Evolutionary conservation across 64 coral and sea anemone species (phyloP), one percentile per base, ranked within the genome.

Genomic region (Actinia tenebrosa): DNA sequence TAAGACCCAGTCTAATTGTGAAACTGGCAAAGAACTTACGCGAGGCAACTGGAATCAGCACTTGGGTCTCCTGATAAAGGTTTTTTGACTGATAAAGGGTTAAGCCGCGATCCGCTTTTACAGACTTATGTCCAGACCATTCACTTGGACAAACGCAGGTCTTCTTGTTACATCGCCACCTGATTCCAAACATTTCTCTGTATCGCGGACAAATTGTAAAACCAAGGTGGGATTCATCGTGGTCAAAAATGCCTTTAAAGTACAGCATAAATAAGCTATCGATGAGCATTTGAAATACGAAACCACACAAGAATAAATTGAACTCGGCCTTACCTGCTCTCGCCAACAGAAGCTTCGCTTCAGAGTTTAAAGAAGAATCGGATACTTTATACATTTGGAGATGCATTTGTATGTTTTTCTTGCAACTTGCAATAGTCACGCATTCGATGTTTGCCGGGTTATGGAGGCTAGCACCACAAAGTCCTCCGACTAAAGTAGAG

Each of bases 181-280:
- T 46, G 37, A 84, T 83, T 71, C 88, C 80, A 44, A 68, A 89
- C 63, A 18, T 16, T 46, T 89, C 80, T 60, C 80, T 52, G 30
- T 89, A 62, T 71, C 80, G 88, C 18, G 88, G 88, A 53, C 88
- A 89, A 17, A 89, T 83, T 16, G 60, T 89, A 22, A 52, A 77
- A 18, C 78, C 56, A 44, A 88, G 87, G 13, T 30, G 8, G 37
- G n/a, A 42, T 30, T 88, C 54, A 80, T 80, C 53, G 10, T 6
- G 18, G 53, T 79, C 54, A 88, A 88, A 88, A 44, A 56, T 37
- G 2, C 87, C 87, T 80, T 27, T 30, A 47, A 87, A 47, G 63
- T 66, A 66, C 63, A 66, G 63, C 4, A 66, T 61, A 61, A 61
- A 61, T 61, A 61, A 61, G 15, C 47, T 4, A 8, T 50, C 47